A percentile compares a stretch with the other conserved stretches of the same genome.
phyloP scores from a whole-genome alignment of 2,113 vertebrate genomes.

The Ctenomys sociabilis region DNA sequence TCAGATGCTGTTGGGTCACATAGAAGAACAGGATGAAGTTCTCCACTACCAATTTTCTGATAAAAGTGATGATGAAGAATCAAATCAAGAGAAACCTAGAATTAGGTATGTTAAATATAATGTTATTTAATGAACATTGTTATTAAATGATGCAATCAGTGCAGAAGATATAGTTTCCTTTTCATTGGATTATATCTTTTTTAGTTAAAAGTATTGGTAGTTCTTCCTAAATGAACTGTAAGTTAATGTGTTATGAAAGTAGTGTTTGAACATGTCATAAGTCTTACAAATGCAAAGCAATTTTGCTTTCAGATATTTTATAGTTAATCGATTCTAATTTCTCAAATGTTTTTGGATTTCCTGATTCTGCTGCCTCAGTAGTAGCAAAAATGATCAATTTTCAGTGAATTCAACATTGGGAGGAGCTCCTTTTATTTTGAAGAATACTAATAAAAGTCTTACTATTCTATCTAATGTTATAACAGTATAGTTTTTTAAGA shows the following conservation, averaged over 20 bases:
- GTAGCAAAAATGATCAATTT: constrained; percentile 41
- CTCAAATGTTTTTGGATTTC: constrained; percentile 29
- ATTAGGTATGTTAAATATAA: constrained; percentile 81
- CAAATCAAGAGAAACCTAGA: constrained; percentile 76
- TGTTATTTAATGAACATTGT: constrained; percentile 37
- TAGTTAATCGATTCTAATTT: constrained; percentile 41
- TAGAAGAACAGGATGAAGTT: constrained; percentile 92
- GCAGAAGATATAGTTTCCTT: constrained; percentile 33
- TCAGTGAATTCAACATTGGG: neutral
- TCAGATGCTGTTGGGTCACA: constrained; percentile 88
- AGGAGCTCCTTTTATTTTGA: constrained; percentile 8
- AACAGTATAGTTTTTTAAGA: neutral
- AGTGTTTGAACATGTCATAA: constrained; percentile 18
- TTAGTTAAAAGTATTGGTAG: neutral
- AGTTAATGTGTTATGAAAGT: constrained; percentile 44
- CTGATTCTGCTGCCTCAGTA: neutral
- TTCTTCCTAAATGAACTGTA: constrained; percentile 6
- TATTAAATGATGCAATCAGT: constrained; percentile 9
- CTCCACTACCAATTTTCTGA: constrained; percentile 86
- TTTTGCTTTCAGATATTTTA: constrained; percentile 40
- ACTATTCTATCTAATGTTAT: constrained; percentile 38
- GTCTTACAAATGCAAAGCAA: constrained; percentile 49
- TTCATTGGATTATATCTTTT: constrained; percentile 71
- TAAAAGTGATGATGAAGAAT: constrained; percentile 84
- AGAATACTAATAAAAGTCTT: constrained; percentile 37